Base-by-base conservation (phyloP, 1,140 invertebrate genomes). In the Triops cancriformis region DNA sequence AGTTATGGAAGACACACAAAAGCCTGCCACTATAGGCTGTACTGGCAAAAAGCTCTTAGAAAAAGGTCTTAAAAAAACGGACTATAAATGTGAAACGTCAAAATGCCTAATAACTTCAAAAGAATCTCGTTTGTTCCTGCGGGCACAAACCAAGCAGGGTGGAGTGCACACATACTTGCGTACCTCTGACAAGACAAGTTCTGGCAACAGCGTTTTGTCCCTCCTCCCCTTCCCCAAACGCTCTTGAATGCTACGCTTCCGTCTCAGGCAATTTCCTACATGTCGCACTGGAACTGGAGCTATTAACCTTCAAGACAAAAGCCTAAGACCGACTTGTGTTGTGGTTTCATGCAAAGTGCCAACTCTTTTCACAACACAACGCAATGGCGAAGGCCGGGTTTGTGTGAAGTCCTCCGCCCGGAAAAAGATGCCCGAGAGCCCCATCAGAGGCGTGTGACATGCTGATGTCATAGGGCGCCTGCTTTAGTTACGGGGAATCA, bases 401-500 rank as follows among this genome's bases (percentile, higher is more conserved):
- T 37, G 2, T 37, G 31, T 37, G 31, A 37, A 37, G 31, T 37
- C 7, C 51, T 64, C 11, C 51, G 14, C 7, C 18, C 14, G 51
- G 51, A 64, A 64, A 64, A 64, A 64, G 23, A 64, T 18, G 23
- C 23, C 18, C 23, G 51, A 23, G 51, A 64, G 51, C 51, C 51
- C 7, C 51, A 64, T 64, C 9, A 64, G 23, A 23, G 51, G 51
- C 51, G 51, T 64, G 51, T 23, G 51, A 64, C 51, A 64, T 64
- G 51, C 51, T 64, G 51, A 64, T 64, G 51, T 64, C 51, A 64
- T 64, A 64, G 51, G 51, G 51, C 51, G 51, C 51, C 51, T 64
- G 51, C 51, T 64, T 64, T 64, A 64, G 51, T 64, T 64, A 64
- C 51, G 51, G 51, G n/a, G 51, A 64, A 64, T 64, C 51, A 64